Evolutionary conservation across 2,888 invertebrate genomes (phyloP).

Genomic region (Heliconius charithonia): DNA sequence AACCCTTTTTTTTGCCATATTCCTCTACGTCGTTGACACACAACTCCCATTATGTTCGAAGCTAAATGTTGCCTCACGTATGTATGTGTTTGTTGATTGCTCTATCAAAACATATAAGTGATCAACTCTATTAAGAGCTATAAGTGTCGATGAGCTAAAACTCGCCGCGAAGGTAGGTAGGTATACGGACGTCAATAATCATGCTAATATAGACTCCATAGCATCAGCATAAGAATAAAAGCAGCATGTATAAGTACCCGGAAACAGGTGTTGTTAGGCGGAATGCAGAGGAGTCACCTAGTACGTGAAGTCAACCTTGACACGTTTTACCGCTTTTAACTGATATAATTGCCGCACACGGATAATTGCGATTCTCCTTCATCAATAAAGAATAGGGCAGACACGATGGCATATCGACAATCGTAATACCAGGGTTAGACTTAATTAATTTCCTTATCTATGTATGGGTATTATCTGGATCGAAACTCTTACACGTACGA

Average conservation of each 20-base stretch:
- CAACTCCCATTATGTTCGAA: constrained; percentile 30
- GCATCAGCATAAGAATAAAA: constrained; percentile 50
- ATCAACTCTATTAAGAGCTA: constrained; percentile 41
- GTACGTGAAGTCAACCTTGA: constrained; percentile 64
- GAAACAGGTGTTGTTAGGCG: constrained; percentile 61
- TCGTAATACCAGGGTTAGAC: constrained; percentile 62
- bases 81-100: constrained; percentile 24
- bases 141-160: constrained; percentile 51
- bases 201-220: constrained; percentile 48
- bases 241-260: constrained; percentile 58
- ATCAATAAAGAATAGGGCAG: constrained; percentile 42
- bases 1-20: constrained; percentile 42
- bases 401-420: constrained; percentile 52
- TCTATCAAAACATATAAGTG: constrained; percentile 46
- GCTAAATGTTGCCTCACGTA: constrained; percentile 29
- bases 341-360: constrained; percentile 62
- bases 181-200: constrained; percentile 40
- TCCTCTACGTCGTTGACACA: constrained; percentile 33
- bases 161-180: constrained; percentile 27
- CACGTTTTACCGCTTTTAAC: constrained; percentile 59
- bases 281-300: constrained; percentile 54
- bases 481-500: constrained; percentile 34
- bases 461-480: constrained; percentile 55
- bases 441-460: constrained; percentile 66
- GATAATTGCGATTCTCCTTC: constrained; percentile 61